Conservation (phyloP, 2,888 invertebrate genomes). For the Scaptomyza flava region DNA sequence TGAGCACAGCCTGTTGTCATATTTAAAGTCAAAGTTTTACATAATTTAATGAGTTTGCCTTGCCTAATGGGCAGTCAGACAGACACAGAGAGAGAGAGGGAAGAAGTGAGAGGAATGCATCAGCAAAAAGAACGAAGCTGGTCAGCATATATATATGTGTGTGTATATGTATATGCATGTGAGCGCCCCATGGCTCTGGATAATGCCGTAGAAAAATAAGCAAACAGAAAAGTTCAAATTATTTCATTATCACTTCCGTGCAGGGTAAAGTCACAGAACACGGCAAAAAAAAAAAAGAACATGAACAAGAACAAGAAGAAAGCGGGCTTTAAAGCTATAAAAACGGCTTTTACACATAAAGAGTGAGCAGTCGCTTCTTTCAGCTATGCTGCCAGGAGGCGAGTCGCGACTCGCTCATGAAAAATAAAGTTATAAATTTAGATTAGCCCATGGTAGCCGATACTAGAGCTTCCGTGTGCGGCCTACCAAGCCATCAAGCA, state of each 20-base stretch:
- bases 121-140: constrained; percentile 6
- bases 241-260: constrained; percentile 79
- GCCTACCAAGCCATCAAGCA: constrained; percentile 16
- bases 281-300: constrained; percentile 21
- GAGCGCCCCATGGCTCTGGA: constrained; percentile 26
- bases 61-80: constrained; percentile 34
- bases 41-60: constrained; percentile 75
- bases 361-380: background rate
- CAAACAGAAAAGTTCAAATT: constrained; percentile 70
- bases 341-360: constrained; percentile 29
- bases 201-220: constrained; percentile 51
- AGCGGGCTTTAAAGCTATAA: constrained; percentile 46
- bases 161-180: constrained; percentile 13
- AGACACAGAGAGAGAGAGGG: background rate
- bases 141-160: constrained; percentile 2
- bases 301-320: background rate
- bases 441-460: constrained; percentile 70
- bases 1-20: constrained; percentile 39
- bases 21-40: constrained; percentile 79
- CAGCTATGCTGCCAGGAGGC: constrained; percentile 3
- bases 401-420: constrained; percentile 47
- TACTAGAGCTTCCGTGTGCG: constrained; percentile 29
- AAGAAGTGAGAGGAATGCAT: background rate
- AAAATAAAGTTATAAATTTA: constrained; percentile 79
- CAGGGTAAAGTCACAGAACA: constrained; percentile 49